Conservation (phyloP, 2,888 invertebrate genomes). For the Parnassius apollo region DNA sequence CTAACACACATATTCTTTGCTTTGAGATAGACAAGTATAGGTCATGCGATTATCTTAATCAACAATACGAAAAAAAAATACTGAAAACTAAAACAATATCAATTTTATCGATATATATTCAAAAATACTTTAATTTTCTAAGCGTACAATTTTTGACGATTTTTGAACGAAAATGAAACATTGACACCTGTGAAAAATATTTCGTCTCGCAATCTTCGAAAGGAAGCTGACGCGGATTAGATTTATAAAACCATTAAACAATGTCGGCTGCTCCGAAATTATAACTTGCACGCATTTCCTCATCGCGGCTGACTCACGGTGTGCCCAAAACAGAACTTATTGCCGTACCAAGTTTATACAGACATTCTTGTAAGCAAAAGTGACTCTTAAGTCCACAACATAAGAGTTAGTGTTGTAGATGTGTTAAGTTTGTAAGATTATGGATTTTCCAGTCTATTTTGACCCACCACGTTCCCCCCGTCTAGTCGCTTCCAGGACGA, state of each 20-base stretch:
- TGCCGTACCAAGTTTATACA: slow-evolving; percentile 53
- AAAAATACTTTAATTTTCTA: no score
- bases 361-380: slow-evolving; percentile 32
- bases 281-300: slow-evolving; percentile 79
- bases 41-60: no score
- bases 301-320: slow-evolving; percentile 72
- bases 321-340: slow-evolving; percentile 78
- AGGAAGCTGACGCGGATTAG: slow-evolving; percentile 46
- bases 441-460: slow-evolving; percentile 45
- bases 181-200: not conserved
- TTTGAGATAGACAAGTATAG: no score
- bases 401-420: slow-evolving; percentile 30
- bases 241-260: slow-evolving; percentile 74
- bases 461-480: slow-evolving; percentile 49
- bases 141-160: no score
- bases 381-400: slow-evolving; percentile 32
- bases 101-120: no score
- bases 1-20: no score
- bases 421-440: slow-evolving; percentile 44
- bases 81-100: no score
- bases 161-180: no score
- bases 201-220: slow-evolving; percentile 40
- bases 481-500: slow-evolving; percentile 35
- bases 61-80: no score
- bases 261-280: slow-evolving; percentile 73